These are phyloP conservation scores for Pongo abelii DNA, from an alignment of 2,113 vertebrate genomes.

Conservation along the genomic window DNA sequence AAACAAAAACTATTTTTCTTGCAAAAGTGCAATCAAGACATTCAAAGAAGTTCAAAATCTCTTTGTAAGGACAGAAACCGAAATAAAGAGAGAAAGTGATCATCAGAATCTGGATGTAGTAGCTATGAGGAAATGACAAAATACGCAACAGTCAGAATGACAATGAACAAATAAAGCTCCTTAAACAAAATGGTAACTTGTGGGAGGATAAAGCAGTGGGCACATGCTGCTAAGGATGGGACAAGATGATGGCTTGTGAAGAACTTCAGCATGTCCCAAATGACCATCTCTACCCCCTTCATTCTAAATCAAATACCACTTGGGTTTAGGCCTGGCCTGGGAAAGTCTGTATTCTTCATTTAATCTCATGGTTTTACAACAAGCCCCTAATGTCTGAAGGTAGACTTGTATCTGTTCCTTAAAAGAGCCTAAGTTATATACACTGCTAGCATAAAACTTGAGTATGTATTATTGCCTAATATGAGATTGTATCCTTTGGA, in stretches of 20 bases:
- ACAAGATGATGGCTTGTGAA: neutral
- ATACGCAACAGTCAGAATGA: neutral
- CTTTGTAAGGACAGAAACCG: neutral
- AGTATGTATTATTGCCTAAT: neutral
- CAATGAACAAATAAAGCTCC: neutral
- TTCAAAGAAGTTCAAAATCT: neutral
- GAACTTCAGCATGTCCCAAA: neutral
- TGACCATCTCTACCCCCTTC: neutral
- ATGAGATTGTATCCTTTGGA: neutral
- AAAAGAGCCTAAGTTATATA: neutral
- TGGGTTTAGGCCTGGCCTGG: neutral
- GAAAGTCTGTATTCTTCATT: neutral
- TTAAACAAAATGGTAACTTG: neutral
- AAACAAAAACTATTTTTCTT: neutral
- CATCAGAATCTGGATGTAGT: neutral
- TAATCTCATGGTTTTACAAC: neutral
- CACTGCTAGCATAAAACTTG: neutral
- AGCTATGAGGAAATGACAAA: neutral
- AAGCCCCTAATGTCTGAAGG: neutral
- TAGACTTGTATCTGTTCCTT: neutral
- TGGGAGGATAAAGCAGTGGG: neutral
- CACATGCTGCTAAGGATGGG: neutral
- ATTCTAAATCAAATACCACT: neutral
- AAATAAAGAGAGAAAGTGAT: neutral
- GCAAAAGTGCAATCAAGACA: neutral